Evolutionary conservation across 2,113 vertebrate genomes (phyloP), one percentile per base, ranked within the genome.

Genomic region (Pampusana beccarii): DNA sequence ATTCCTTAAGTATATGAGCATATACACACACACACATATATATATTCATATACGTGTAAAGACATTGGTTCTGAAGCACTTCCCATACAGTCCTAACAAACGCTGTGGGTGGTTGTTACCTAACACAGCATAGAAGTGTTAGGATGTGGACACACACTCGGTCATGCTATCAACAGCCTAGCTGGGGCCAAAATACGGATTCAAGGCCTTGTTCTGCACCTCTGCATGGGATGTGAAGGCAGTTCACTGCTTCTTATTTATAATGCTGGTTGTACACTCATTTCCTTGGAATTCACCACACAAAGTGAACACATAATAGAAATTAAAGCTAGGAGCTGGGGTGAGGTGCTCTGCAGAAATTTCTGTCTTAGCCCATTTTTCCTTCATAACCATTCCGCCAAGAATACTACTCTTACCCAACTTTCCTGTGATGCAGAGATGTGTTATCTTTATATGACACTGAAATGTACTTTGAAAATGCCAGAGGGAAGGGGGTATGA

Each of bases 21-120:
- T 13, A 34, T 13, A 73, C 3, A 60, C 4, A 19, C 0, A 38
- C 3, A 80, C 0, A 51, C 2, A 60, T 0, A 26, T 2, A 48
- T 5, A 72, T 5, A 34, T 5, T 23, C 23, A 51, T 14, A 29
- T 20, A 23, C 38, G 7, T 34, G 16, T 26, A 42, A 73, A 56
- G 23, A 69, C 13, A 12, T 62, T 40, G 6, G 14, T 66, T 66
- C 51, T 48, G 48, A 58, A 92, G 54, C 44, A 65, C n/a, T 70
- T 77, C 44, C 34, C 44, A 31, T 17, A 38, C 20, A 80, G 28
- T 48, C n/a, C 40, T 40, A 51, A 70, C 21, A 80, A 86, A 46
- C 13, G 10, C 40, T 69, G 4, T 13, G 21, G 48, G 38, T 67
- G 34, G 44, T 70, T 44, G 11, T 72, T n/a, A 84, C 64, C 60